A percentile compares a stretch with the other conserved stretches of the same genome.
phyloP scores from a whole-genome alignment of 1,140 invertebrate genomes.

The Tetragonula clypearis region DNA sequence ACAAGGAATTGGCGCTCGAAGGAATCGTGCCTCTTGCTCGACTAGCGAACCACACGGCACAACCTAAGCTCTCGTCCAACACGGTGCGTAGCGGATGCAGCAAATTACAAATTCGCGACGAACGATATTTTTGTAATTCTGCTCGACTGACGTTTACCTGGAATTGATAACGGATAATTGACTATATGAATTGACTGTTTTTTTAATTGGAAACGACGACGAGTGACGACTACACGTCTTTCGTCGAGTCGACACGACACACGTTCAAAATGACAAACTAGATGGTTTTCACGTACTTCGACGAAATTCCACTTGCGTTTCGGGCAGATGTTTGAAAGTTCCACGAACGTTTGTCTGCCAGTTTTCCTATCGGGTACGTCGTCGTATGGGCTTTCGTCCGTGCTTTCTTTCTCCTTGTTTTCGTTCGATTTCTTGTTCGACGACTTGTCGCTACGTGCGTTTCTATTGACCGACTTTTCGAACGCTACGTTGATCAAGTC shows the following conservation, averaged over 20 bases:
- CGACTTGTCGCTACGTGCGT: neutral
- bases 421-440: slow-evolving; percentile 6
- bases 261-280: slow-evolving; percentile 50
- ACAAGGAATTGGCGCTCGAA: slow-evolving; percentile 73
- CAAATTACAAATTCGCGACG: slow-evolving; percentile 86
- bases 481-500: slow-evolving; percentile 99
- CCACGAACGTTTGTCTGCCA: slow-evolving; percentile 87
- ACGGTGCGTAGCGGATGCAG: slow-evolving; percentile 92
- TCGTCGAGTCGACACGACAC: slow-evolving; percentile 42
- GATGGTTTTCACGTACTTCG: slow-evolving; percentile 80
- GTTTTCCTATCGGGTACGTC: slow-evolving; percentile 92
- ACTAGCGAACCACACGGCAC: slow-evolving; percentile 98
- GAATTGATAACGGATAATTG: slow-evolving; percentile 66
- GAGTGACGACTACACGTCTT: too few species aligned
- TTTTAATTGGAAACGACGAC: too few species aligned
- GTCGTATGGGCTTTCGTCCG: slow-evolving; percentile 77
- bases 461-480: slow-evolving; percentile 83
- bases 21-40: slow-evolving; percentile 84
- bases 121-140: slow-evolving; percentile 83
- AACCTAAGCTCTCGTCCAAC: slow-evolving; percentile 97
- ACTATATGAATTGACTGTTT: neutral
- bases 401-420: slow-evolving; percentile 27
- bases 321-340: slow-evolving; percentile 88
- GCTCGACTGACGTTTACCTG: slow-evolving; percentile 89
- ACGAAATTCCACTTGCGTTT: slow-evolving; percentile 88